Conservation (phyloP, 2,113 vertebrate genomes). For the Lepisosteus osseus region DNA sequence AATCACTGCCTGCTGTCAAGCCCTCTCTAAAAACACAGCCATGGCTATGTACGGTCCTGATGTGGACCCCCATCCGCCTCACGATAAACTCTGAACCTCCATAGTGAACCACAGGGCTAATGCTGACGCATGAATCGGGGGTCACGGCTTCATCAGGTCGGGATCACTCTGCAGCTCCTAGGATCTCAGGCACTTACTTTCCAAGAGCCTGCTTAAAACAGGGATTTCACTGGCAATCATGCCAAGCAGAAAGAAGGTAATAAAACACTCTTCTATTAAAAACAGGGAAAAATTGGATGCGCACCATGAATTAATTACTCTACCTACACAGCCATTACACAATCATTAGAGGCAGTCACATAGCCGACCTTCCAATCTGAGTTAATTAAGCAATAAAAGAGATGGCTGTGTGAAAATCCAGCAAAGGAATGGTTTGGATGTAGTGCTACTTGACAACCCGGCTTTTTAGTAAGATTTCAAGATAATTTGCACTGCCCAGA, state of each 20-base stretch:
- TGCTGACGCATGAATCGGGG: slow-evolving; percentile 36
- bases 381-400: too few species aligned
- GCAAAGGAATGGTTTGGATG: too few species aligned
- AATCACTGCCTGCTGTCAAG: slow-evolving; percentile 26
- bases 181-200: slow-evolving; percentile 35
- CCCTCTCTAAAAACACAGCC: not conserved
- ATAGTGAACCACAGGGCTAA: slow-evolving; percentile 41
- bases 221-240: not conserved
- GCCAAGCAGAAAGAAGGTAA: not conserved
- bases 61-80: slow-evolving; percentile 33
- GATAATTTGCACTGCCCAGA: too few species aligned
- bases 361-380: too few species aligned
- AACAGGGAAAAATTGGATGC: not conserved
- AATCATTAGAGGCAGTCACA: too few species aligned
- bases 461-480: too few species aligned
- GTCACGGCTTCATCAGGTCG: not conserved
- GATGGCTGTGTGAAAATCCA: too few species aligned
- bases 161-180: not conserved
- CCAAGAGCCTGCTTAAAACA: not conserved
- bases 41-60: slow-evolving; percentile 18
- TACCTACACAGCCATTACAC: too few species aligned
- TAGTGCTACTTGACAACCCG: too few species aligned
- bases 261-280: not conserved
- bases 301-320: not conserved
- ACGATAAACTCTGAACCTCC: slow-evolving; percentile 45